Base-by-base conservation (phyloP, 1,140 invertebrate genomes). In the Maniola jurtina region DNA sequence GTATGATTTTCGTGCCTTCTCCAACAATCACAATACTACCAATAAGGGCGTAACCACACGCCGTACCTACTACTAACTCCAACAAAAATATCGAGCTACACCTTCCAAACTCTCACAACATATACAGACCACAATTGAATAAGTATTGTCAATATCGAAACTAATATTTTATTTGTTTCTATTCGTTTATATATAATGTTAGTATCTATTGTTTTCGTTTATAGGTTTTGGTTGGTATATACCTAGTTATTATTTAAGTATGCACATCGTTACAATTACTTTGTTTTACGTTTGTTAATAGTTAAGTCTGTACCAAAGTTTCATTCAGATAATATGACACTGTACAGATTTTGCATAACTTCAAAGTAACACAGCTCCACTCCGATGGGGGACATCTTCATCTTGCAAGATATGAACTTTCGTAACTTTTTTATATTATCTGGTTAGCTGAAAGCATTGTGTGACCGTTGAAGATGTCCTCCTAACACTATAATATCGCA, bases 1-100 rank as follows among this genome's bases (percentile, higher is more conserved):
- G 81, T 88, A 88, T 90, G 77, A 86, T 88, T 89, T 88, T 89
- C 84, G 87, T 89, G 86, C 86, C 87, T 89, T 88, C 82, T 88
- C 77, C 77, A 88, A 91, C 89, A 91, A 88, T 89, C 87, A 91
- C 87, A 89, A 88, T 88, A 90, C 88, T 86, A 76, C 73, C 86
- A 86, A 83, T 79, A 77, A 88, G 86, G 87, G 88, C 87, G 81
- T 83, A 77, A 81, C 82, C 86, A 86, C 86, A 88, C 82, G 80
- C 82, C 80, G 71, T 87, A 88, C 85, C 88, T 85, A 74, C 81
- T 84, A 88, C 86, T 82, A 72, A 90, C 88, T 90, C 88, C 86
- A 81, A 88, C 86, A 89, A 76, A 82, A 85, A 80, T 83, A 86
- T 89, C 87, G 86, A 89, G 87, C 76, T 85, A 89, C 85, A 91